A percentile compares a stretch with the other conserved stretches of the same genome.
Conservation (phyloP, 92 coral and sea anemone genomes). For the Galaxea fascicularis region DNA sequence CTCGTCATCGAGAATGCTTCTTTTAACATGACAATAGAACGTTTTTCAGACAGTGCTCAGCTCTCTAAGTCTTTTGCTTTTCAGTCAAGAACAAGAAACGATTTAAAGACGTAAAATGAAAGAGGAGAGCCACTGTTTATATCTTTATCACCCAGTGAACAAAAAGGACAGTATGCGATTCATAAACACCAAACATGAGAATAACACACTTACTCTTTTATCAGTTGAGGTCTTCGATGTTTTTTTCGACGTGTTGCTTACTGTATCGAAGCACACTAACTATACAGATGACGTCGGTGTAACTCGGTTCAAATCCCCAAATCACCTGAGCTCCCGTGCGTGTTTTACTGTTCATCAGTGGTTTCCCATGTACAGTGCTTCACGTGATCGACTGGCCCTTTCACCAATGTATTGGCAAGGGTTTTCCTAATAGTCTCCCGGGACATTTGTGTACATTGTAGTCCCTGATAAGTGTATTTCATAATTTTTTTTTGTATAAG, state of each 20-base stretch:
- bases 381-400: slow-evolving; percentile 24
- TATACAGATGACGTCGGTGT: neutral
- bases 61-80: no score
- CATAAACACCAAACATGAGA: neutral
- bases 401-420: no score
- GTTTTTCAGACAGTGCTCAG: no score
- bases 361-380: neutral
- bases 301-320: neutral
- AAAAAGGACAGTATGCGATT: neutral
- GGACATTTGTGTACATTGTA: no score
- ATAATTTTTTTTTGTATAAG: no score
- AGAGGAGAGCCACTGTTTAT: neutral
- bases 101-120: neutral
- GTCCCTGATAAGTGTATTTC: no score
- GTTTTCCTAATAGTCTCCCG: no score
- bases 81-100: no score
- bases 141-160: neutral
- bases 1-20: no score
- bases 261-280: neutral
- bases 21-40: no score
- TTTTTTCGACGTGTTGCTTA: neutral
- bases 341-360: slow-evolving; percentile 14
- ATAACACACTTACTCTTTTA: slow-evolving; percentile 3
- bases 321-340: neutral
- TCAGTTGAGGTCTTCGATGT: neutral